Evolutionary conservation across 2,888 invertebrate species (phyloP).

Genomic region (Cancer borealis): DNA sequence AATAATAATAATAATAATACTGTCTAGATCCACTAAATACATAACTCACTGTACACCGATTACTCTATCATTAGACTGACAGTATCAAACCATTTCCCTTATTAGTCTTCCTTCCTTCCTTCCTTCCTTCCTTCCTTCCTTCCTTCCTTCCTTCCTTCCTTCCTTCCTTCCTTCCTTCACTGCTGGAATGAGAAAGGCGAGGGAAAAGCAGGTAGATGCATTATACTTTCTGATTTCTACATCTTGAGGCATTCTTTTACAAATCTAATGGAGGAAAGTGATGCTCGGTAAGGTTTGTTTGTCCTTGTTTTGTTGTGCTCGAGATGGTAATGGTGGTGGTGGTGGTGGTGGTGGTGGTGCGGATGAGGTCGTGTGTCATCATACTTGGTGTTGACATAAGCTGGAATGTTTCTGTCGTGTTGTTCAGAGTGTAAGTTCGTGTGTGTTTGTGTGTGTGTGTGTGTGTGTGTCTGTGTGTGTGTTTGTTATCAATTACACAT

Average conservation of each 20-base stretch:
- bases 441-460: not conserved
- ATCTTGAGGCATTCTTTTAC: too few relatives aligned
- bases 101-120: not conserved
- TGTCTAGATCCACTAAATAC: too few relatives aligned
- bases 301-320: too few relatives aligned
- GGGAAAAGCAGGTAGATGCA: not conserved
- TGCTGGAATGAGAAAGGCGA: too few relatives aligned
- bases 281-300: too few relatives aligned
- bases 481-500: not conserved
- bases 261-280: too few relatives aligned
- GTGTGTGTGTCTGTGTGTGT: not conserved
- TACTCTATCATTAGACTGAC: too few relatives aligned
- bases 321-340: not conserved
- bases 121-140: too few relatives aligned
- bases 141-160: too few relatives aligned
- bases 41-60: too few relatives aligned
- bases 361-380: not conserved
- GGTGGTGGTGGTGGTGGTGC: not conserved
- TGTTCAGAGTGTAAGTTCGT: not conserved
- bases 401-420: not conserved
- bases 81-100: not conserved
- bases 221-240: not conserved
- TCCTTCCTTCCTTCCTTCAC: too few relatives aligned
- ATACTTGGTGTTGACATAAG: not conserved
- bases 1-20: not conserved